phyloP scores from a whole-genome alignment of 2,113 vertebrate genomes.

The Parus major region DNA sequence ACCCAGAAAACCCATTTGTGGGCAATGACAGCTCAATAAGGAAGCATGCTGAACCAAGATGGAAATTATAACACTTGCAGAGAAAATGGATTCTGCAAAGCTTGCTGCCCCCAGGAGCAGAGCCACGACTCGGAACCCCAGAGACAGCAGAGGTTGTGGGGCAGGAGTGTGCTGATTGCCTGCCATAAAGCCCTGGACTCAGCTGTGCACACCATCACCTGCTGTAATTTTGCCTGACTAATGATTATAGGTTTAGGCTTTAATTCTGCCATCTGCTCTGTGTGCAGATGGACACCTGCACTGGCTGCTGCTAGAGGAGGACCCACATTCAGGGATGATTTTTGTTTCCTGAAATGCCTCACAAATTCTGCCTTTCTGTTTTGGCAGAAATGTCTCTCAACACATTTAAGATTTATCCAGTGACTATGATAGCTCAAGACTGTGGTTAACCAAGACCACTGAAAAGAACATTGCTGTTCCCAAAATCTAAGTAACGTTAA shows the following conservation, averaged over 20 bases:
- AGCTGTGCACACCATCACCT: background rate
- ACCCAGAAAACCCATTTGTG: background rate
- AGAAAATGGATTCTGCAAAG: background rate
- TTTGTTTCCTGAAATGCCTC: background rate
- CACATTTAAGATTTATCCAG: background rate
- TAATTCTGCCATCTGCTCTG: background rate
- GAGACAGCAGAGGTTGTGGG: background rate
- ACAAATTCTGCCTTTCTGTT: background rate
- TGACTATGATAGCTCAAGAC: background rate
- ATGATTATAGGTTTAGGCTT: background rate
- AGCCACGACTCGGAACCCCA: background rate
- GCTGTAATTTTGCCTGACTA: background rate
- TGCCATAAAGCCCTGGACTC: background rate
- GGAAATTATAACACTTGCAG: background rate
- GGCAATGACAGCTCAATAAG: background rate
- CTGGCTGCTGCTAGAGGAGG: background rate
- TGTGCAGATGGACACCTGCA: conserved; percentile 5
- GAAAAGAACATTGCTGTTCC: background rate
- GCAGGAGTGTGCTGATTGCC: background rate
- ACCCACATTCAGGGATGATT: background rate
- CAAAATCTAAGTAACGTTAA: background rate
- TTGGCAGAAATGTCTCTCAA: background rate
- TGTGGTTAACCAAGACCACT: background rate
- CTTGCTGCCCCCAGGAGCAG: background rate
- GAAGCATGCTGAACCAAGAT: background rate